These are phyloP conservation scores for Hemichromis elongatus DNA, from an alignment of 2,113 vertebrate species.

Conservation along the genomic window DNA sequence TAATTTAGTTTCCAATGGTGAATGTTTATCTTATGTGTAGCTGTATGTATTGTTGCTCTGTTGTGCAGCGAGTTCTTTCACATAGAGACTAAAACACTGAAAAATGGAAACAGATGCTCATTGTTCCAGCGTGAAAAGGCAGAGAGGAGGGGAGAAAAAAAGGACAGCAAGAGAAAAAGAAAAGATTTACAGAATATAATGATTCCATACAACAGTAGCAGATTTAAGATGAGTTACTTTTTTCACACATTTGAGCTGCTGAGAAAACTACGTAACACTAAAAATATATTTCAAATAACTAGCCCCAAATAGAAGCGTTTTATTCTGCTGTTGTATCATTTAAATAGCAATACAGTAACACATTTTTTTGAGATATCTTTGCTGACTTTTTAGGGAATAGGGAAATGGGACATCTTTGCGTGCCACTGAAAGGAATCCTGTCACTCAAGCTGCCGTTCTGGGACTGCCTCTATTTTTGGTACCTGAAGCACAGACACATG, in stretches of 20 bases:
- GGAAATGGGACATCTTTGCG: conserved; percentile 57
- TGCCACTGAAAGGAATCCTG: conserved; percentile 64
- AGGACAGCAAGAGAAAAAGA: conserved; percentile 9
- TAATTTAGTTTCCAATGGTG: conserved; percentile 44
- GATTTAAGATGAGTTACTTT: conserved; percentile 23
- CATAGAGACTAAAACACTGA: conserved; percentile 36
- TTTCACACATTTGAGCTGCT: conserved; percentile 2
- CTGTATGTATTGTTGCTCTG: conserved; percentile 40
- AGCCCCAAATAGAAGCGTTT: not conserved
- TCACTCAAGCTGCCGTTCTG: conserved; percentile 61
- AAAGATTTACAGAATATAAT: conserved; percentile 46
- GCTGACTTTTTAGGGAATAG: conserved; percentile 27
- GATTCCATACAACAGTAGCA: conserved; percentile 38
- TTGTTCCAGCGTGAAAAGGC: conserved; percentile 51
- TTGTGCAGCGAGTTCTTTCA: conserved; percentile 42
- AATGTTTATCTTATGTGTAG: conserved; percentile 51
- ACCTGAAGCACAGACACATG: conserved; percentile 37
- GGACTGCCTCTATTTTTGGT: conserved; percentile 71
- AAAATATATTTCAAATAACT: not conserved
- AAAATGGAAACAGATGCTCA: conserved; percentile 76
- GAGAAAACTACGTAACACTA: not conserved
- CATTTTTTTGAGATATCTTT: not conserved
- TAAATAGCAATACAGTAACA: not conserved
- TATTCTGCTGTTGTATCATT: not conserved
- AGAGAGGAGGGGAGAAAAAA: not conserved